Conservation (phyloP, 2,113 vertebrate species). For the Pyrgilauda ruficollis region DNA sequence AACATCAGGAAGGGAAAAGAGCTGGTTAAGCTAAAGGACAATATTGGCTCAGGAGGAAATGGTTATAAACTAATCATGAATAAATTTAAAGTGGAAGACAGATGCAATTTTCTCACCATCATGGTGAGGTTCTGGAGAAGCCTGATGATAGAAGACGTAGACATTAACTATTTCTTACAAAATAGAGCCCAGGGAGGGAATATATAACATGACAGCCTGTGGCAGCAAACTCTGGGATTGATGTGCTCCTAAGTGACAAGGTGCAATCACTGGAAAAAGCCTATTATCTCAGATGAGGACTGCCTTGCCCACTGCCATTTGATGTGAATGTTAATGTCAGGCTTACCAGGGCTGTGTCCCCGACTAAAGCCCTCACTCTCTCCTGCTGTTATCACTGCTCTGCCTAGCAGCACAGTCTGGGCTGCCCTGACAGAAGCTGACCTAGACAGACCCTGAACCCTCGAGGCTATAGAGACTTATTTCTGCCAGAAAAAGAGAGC, state of each 20-base stretch:
- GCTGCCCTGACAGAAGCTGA: neutral
- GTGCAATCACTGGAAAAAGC: conserved; percentile 4
- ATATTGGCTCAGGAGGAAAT: conserved; percentile 38
- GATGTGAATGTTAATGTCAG: neutral
- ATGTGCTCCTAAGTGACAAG: neutral
- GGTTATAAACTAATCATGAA: conserved; percentile 14
- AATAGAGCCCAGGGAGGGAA: neutral
- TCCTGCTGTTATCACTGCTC: neutral
- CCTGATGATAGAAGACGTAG: neutral
- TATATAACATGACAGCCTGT: neutral
- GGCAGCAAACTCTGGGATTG: neutral
- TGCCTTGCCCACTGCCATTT: neutral
- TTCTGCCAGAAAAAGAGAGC: neutral
- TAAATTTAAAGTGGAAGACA: conserved; percentile 20
- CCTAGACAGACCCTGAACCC: neutral
- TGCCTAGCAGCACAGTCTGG: neutral
- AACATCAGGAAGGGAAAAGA: conserved; percentile 13
- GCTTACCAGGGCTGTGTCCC: neutral
- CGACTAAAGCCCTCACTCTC: neutral
- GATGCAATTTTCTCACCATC: neutral
- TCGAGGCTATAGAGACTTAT: neutral
- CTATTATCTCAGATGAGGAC: neutral
- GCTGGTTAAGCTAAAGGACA: conserved; percentile 34
- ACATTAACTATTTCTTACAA: neutral
- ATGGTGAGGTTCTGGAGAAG: neutral